Conservation (phyloP, 1,140 invertebrate genomes). For the Heliconius congener region DNA sequence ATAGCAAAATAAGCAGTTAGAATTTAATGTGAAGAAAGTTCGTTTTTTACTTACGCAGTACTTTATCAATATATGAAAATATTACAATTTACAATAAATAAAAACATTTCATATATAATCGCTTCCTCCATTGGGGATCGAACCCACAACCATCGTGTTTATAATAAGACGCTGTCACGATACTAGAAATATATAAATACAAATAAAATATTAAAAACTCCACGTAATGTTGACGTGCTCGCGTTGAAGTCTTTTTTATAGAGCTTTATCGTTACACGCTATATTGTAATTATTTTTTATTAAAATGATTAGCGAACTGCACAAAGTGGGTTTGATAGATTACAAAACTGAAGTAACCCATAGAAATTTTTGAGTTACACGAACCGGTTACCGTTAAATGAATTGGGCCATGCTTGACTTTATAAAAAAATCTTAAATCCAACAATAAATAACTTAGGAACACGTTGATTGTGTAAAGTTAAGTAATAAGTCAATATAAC, state of each 20-base stretch:
- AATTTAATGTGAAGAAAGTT: too few relatives aligned
- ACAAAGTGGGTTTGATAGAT: background rate
- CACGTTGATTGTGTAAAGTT: conserved; percentile 15
- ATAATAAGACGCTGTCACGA: too few relatives aligned
- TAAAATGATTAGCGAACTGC: conserved; percentile 1
- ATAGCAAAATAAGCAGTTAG: too few relatives aligned
- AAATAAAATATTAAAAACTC: background rate
- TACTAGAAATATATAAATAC: background rate
- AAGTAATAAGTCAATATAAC: conserved; percentile 14
- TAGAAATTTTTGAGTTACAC: conserved; percentile 8
- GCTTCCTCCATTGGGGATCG: too few relatives aligned
- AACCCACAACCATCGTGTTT: too few relatives aligned
- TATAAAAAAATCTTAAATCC: background rate
- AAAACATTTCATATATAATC: too few relatives aligned
- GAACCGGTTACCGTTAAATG: conserved; percentile 1
- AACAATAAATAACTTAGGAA: conserved; percentile 16
- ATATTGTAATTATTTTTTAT: conserved; percentile 16
- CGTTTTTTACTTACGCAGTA: too few relatives aligned
- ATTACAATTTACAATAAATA: too few relatives aligned
- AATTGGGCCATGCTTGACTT: conserved; percentile 15
- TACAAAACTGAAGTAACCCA: conserved; percentile 1
- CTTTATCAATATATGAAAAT: too few relatives aligned
- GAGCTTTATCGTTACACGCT: background rate
- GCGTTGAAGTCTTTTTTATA: conserved; percentile 35
- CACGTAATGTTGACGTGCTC: background rate